These are phyloP conservation scores for Rhegmatorhina hoffmannsi DNA, from an alignment of 2,113 vertebrate genomes.

Conservation along the genomic window DNA sequence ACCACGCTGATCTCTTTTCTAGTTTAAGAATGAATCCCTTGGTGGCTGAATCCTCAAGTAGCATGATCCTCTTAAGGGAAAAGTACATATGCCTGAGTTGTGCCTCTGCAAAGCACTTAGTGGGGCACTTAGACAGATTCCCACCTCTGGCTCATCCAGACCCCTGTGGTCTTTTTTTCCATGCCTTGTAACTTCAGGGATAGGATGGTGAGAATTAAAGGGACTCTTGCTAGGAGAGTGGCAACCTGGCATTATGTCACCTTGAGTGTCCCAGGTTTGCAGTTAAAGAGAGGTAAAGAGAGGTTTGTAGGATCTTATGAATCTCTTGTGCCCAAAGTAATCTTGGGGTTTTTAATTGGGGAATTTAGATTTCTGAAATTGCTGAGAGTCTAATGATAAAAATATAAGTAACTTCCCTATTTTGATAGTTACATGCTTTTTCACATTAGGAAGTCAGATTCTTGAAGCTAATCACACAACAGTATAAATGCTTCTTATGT, in stretches of 20 bases:
- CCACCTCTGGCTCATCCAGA: background rate
- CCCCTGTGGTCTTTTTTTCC: background rate
- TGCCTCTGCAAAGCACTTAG: background rate
- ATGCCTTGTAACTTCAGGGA: background rate
- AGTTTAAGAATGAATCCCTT: constrained; percentile 18
- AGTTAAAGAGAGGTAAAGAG: background rate
- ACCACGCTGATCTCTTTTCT: background rate
- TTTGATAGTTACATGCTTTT: background rate
- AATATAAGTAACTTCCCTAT: background rate
- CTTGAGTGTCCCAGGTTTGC: background rate
- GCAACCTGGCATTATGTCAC: background rate
- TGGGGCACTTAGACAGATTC: background rate
- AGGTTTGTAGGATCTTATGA: background rate
- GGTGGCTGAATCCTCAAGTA: background rate
- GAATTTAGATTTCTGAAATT: background rate
- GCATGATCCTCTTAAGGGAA: constrained; percentile 1
- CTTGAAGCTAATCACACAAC: background rate
- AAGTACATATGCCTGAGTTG: background rate
- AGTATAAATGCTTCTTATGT: background rate
- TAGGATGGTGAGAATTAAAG: background rate
- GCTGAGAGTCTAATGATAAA: background rate
- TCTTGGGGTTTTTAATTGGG: background rate
- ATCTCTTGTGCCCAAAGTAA: background rate
- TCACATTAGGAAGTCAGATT: background rate
- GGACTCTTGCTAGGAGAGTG: background rate